These are phyloP conservation scores for Elaphurus davidianus DNA, from an alignment of 2,113 vertebrate species.

Conservation along the genomic window DNA sequence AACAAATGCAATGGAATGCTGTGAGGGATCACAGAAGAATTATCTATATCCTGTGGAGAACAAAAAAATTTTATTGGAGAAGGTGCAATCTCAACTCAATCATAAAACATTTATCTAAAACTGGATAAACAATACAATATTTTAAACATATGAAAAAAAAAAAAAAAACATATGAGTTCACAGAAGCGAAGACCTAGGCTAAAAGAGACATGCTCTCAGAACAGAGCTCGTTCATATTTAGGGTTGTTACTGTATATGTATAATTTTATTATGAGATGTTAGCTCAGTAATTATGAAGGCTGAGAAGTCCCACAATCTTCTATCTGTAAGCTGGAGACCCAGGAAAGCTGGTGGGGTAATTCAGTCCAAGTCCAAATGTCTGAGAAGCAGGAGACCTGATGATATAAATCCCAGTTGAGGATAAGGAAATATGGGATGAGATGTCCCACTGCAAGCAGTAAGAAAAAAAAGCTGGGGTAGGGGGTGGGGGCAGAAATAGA, in stretches of 20 bases:
- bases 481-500: neutral
- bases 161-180: neutral
- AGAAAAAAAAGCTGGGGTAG: neutral
- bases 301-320: neutral
- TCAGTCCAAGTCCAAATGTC: neutral
- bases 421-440: neutral
- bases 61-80: neutral
- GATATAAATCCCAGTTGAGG: neutral
- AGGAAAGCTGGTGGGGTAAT: neutral
- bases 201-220: neutral
- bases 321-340: neutral
- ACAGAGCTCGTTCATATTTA: neutral
- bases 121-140: neutral
- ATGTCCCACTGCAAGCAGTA: neutral
- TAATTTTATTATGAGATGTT: neutral
- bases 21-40: neutral
- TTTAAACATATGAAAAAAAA: neutral
- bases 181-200: neutral
- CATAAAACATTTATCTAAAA: neutral
- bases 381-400: neutral
- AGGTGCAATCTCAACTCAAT: neutral
- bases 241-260: neutral
- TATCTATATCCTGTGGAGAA: neutral
- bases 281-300: neutral
- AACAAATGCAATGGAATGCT: neutral